phyloP scores from a whole-genome alignment of 2,113 vertebrate genomes.

The Indicator maculatus region DNA sequence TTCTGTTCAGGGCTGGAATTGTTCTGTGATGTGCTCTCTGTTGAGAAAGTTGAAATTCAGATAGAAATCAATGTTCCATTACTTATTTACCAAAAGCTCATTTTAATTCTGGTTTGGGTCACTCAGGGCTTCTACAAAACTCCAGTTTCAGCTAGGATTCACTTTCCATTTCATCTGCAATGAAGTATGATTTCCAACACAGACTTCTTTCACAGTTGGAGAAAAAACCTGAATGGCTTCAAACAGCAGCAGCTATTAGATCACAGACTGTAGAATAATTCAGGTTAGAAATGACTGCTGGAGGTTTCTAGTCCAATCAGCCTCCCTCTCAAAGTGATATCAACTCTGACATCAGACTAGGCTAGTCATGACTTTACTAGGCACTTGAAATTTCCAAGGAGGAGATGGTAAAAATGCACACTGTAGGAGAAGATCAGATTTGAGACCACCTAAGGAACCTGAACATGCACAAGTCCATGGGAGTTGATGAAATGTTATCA shows the following conservation, averaged over 20 bases:
- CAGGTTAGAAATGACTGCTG: not conserved
- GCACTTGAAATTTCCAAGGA: not conserved
- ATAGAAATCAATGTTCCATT: not conserved
- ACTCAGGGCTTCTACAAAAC: not conserved
- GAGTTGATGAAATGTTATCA: too few relatives aligned
- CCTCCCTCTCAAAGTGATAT: not conserved
- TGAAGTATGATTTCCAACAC: not conserved
- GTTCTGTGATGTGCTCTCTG: not conserved
- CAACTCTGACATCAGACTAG: not conserved
- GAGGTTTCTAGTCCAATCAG: not conserved
- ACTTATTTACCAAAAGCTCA: not conserved
- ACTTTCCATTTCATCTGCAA: not conserved
- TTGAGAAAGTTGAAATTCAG: not conserved
- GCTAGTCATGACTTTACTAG: not conserved
- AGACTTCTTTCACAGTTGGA: not conserved
- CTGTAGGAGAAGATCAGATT: not conserved
- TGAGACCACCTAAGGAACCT: too few relatives aligned
- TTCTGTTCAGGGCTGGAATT: not conserved
- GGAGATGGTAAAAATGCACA: not conserved
- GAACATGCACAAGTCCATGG: too few relatives aligned
- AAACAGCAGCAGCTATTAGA: not conserved
- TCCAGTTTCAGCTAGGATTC: not conserved
- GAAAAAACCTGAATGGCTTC: not conserved
- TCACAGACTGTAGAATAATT: not conserved
- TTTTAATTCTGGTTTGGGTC: not conserved